Base-by-base conservation (phyloP, 2,888 invertebrate genomes). In the Clanis bilineata region DNA sequence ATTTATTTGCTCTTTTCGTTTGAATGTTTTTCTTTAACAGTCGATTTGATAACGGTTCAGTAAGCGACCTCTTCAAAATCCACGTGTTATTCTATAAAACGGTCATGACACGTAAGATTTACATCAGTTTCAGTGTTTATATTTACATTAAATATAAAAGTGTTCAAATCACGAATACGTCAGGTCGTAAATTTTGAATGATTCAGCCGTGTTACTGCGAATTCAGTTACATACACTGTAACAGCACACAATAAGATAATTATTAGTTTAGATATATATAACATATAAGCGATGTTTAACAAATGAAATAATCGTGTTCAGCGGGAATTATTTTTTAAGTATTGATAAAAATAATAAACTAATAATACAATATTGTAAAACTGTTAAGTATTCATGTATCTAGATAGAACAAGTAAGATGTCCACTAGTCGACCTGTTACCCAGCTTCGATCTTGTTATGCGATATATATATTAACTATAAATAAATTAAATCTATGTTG, bases 361-460 rank as follows among this genome's bases (percentile, higher is more conserved):
- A 74, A 76, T 71, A 74, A 75, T 76, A 82, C 79, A 83, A 83
- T 82, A 86, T 84, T 90, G 87, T 90, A 87, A 88, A 88, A 89
- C 88, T 88, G 87, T 88, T 91, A 89, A 88, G 86, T 84, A 85
- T 84, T 83, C 86, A 86, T 91, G 87, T 90, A 90, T 86, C 80
- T 88, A 89, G 85, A 83, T 90, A 89, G 88, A 84, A 78, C 76
- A 79, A 85, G 86, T 90, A 88, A 87, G 86, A 73, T 88, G 89
- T 89, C 90, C 90, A 88, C 81, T 89, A 90, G 88, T 84, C 83
- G 77, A 83, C 51, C 51, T 90, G 90, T 90, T 89, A 86, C 77
- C 80, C 85, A 80, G 90, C 90, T 90, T 88, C 80, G 79, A 82
- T 79, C 88, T 88, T 89, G 86, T 89, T 88, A 87, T 82, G 88